A percentile compares a stretch with the other conserved stretches of the same genome.
These are phyloP conservation scores for Apodemia mormo DNA, from an alignment of 2,888 invertebrate genomes.

Conservation along the genomic window DNA sequence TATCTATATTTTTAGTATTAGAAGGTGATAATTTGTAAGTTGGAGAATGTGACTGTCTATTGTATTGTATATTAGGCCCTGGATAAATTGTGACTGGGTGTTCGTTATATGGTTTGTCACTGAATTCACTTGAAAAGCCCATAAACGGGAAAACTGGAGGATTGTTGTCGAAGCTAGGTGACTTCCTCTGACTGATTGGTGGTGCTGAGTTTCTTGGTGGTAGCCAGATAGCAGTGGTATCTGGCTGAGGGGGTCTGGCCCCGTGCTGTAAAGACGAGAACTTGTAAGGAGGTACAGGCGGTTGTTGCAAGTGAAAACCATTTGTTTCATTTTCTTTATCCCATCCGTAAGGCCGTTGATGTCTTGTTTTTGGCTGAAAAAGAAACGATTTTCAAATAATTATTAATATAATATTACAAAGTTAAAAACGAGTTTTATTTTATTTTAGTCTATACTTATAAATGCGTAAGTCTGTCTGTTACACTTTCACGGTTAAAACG, in stretches of 20 bases:
- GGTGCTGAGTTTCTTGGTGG: slow-evolving; percentile 60
- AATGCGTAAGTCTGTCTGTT: no score
- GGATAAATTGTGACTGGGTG: slow-evolving; percentile 86
- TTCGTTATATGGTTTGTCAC: slow-evolving; percentile 81
- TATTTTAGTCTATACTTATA: no score
- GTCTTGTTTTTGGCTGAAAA: slow-evolving; percentile 87
- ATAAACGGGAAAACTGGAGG: slow-evolving; percentile 75
- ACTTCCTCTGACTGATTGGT: slow-evolving; percentile 54
- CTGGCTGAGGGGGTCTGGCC: slow-evolving; percentile 65
- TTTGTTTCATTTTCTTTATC: slow-evolving; percentile 77
- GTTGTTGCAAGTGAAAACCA: slow-evolving; percentile 75
- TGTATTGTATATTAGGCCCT: slow-evolving; percentile 74
- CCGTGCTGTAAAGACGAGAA: slow-evolving; percentile 87
- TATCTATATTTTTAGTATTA: slow-evolving; percentile 63
- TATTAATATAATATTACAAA: no score
- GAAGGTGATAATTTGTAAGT: slow-evolving; percentile 72
- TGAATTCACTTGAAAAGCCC: slow-evolving; percentile 76
- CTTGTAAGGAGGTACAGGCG: slow-evolving; percentile 82
- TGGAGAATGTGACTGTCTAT: slow-evolving; percentile 65
- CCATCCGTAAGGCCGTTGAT: slow-evolving; percentile 89
- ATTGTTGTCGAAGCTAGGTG: slow-evolving; percentile 66
- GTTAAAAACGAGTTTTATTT: no score
- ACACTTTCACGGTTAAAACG: no score
- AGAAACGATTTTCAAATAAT: no score
- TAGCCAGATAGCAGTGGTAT: slow-evolving; percentile 63